Base-by-base conservation (phyloP, 2,113 vertebrate genomes). In the Turdus rufiventris region DNA sequence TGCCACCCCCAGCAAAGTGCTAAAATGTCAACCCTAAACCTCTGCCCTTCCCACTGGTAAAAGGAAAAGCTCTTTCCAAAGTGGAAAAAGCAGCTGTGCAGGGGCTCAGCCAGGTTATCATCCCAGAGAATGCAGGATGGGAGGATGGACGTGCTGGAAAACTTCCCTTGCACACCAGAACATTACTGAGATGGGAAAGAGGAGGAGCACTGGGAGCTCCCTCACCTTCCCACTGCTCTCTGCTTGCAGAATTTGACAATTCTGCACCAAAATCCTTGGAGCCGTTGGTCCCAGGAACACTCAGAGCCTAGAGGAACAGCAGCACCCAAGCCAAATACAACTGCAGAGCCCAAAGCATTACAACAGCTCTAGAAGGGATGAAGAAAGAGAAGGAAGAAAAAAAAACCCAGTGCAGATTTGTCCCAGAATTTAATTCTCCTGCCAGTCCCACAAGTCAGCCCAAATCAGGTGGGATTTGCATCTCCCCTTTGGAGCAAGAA, bases 91-190 rank as follows among this genome's bases (percentile, higher is more conserved):
- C 6, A 43, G n/a, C 53, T 26, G 5, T 1, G 1, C 12, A 31
- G 36, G 0, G 1, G 10, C 14, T n/a, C 14, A 2, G 66, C 9
- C 34, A 20, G 16, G 1, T 1, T 9, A 10, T 10, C 18, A 28
- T 12, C 42, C 31, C 40, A 60, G 38, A 54, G 42, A 6, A 17
- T 18, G 10, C 51, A 71, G 58, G 12, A 21, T 11, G 43, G 62
- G 8, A 14, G 47, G 31, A n/a, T 25, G 51, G 38, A 33, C 12
- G 8, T 15, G 18, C 2, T 26, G 36, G 48, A 48, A 80, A 91
- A 8, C 11, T 10, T 47, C 19, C 57, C 18, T 2, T 18, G 31
- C 40, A 51, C 18, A 10, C 7, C 45, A 50, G 12, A 43, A 50
- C 5, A 5, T 36, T 36, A 38, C 1, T 26, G 42, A 81, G 57